phyloP scores from a whole-genome alignment of 2,888 invertebrate genomes.

The Nudaria mundana region DNA sequence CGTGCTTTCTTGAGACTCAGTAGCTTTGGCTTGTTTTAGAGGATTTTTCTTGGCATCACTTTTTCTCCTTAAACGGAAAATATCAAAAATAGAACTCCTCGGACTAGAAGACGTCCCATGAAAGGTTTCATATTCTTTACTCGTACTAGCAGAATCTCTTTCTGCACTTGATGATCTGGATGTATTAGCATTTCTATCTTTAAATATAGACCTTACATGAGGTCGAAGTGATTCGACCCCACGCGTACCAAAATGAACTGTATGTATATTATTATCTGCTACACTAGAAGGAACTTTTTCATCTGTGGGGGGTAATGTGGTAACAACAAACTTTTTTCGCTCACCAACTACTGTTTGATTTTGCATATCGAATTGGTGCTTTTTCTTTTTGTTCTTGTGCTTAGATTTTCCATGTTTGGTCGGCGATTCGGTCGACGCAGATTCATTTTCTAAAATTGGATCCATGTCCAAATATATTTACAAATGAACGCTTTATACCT shows the following conservation, averaged over 20 bases:
- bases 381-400: constrained; percentile 71
- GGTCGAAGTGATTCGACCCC: constrained; percentile 73
- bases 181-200: constrained; percentile 58
- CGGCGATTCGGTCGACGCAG: constrained; percentile 62
- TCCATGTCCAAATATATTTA: constrained; percentile 59
- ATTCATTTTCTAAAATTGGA: constrained; percentile 78
- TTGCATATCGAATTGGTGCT: constrained; percentile 48
- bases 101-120: constrained; percentile 76
- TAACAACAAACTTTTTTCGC: constrained; percentile 69
- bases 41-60: constrained; percentile 72
- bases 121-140: constrained; percentile 74
- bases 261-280: constrained; percentile 67
- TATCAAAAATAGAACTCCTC: constrained; percentile 76
- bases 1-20: constrained; percentile 57
- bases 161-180: constrained; percentile 68
- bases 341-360: constrained; percentile 71
- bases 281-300: constrained; percentile 59
- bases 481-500: constrained; percentile 45
- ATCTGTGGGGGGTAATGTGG: constrained; percentile 60
- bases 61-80: constrained; percentile 72
- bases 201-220: constrained; percentile 71
- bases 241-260: constrained; percentile 75
- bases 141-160: constrained; percentile 51
- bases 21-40: constrained; percentile 48
- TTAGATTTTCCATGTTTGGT: constrained; percentile 67